A percentile compares a stretch with the other conserved stretches of the same genome.
phyloP scores from a whole-genome alignment of 1,140 invertebrate genomes.

The Zaprionus lachaisei region DNA sequence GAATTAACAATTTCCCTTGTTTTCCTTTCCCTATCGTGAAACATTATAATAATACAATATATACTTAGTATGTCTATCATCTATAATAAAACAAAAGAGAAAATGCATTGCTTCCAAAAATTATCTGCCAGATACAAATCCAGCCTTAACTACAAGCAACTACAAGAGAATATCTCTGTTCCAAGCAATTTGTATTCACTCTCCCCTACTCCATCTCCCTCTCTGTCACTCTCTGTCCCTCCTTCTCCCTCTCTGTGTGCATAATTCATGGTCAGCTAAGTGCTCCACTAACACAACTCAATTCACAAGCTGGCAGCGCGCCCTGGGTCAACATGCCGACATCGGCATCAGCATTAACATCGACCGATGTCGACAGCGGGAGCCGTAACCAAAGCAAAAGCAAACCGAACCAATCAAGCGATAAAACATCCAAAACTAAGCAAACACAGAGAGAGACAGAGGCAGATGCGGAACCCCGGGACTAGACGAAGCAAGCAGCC shows the following conservation, averaged over 20 bases:
- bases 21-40: no score
- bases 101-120: background rate
- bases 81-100: no score
- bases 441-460: constrained; percentile 47
- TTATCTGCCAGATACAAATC: background rate
- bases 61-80: no score
- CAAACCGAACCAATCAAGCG: constrained; percentile 67
- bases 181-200: background rate
- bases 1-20: background rate
- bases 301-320: constrained; percentile 50
- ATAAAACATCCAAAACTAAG: constrained; percentile 80
- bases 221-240: background rate
- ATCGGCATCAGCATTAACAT: constrained; percentile 24
- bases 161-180: background rate
- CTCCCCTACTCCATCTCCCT: background rate
- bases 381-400: constrained; percentile 51
- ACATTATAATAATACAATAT: no score
- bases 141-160: background rate
- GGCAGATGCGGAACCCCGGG: constrained; percentile 1
- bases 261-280: constrained; percentile 32
- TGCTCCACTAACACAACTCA: constrained; percentile 53
- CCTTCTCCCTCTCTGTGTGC: background rate
- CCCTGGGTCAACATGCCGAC: constrained; percentile 62
- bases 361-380: constrained; percentile 10
- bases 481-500: background rate